Percentiles rank a stretch among this genome's conserved stretches.
Evolutionary conservation across 2,113 vertebrate genomes (phyloP).

Genomic region (Siphamia tubifer): DNA sequence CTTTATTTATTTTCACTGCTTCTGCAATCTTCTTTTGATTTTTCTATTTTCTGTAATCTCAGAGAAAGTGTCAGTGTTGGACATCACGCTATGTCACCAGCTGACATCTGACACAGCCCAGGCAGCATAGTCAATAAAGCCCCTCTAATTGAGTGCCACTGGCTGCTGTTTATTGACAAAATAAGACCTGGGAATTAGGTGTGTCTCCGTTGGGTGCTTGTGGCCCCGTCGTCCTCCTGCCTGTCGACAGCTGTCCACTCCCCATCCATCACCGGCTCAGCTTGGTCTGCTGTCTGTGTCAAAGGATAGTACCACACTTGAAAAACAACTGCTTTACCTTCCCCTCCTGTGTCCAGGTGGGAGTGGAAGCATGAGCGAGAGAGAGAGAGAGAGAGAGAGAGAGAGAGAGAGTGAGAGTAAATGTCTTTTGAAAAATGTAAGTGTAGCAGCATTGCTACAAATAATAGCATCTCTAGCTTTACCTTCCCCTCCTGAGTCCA

Average conservation of each 20-base stretch:
- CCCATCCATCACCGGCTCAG: slow-evolving; percentile 64
- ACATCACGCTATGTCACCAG: slow-evolving; percentile 52
- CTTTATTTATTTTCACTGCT: slow-evolving; percentile 37
- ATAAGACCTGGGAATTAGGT: slow-evolving; percentile 78
- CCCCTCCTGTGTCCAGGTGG: neutral
- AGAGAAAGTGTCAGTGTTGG: slow-evolving; percentile 41
- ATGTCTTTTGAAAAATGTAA: too few species aligned
- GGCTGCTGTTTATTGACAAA: slow-evolving; percentile 79
- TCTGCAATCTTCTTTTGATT: slow-evolving; percentile 52
- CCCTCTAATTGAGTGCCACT: slow-evolving; percentile 77
- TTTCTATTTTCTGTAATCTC: slow-evolving; percentile 73
- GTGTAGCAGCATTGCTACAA: too few species aligned
- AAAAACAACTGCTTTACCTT: slow-evolving; percentile 36
- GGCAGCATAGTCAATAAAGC: slow-evolving; percentile 75
- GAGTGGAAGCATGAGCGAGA: neutral
- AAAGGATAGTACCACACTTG: slow-evolving; percentile 25
- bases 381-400: neutral
- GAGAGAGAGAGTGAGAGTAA: too few species aligned
- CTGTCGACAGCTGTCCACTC: slow-evolving; percentile 64
- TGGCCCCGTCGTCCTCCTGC: slow-evolving; percentile 11
- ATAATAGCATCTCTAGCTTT: too few species aligned
- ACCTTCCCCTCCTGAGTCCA: neutral
- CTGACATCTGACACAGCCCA: slow-evolving; percentile 72
- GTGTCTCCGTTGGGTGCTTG: slow-evolving; percentile 32
- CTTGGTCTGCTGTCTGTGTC: slow-evolving; percentile 24